Conservation (phyloP, 37 sponge, comb jelly and placozoan genomes). For the Ephydatia muelleri region DNA sequence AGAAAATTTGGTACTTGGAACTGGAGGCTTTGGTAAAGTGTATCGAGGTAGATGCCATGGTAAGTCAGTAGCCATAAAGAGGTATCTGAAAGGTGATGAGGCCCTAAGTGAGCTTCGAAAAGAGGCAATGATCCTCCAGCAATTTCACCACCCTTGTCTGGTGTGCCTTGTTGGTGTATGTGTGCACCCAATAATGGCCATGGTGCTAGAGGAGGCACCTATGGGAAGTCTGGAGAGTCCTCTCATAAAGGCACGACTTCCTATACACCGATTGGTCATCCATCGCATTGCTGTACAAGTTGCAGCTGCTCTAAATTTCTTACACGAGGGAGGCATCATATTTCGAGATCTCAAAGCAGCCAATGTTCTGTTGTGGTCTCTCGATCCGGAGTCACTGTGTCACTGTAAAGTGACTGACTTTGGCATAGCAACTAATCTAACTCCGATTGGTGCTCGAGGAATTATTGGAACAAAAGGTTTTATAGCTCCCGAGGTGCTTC, state of each 20-base stretch:
- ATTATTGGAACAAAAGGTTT: conserved; percentile 86
- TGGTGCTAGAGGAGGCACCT: conserved; percentile 90
- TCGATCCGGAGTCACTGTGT: conserved; percentile 68
- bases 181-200: conserved; percentile 71
- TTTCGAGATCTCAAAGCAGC: conserved; percentile 88
- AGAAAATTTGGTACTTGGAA: conserved; percentile 67
- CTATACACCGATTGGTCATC: conserved; percentile 62
- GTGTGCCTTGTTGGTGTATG: conserved; percentile 84
- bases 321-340: conserved; percentile 73
- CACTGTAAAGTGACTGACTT: conserved; percentile 89
- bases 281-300: conserved; percentile 82
- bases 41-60: conserved; percentile 69
- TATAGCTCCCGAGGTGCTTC: conserved; percentile 87
- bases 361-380: conserved; percentile 89
- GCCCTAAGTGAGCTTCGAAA: conserved; percentile 70
- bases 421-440: conserved; percentile 69
- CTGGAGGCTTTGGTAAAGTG: conserved; percentile 89
- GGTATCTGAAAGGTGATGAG: conserved; percentile 47
- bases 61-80: conserved; percentile 83
- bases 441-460: conserved; percentile 74
- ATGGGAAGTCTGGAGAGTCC: conserved; percentile 66
- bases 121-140: conserved; percentile 76
- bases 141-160: conserved; percentile 73
- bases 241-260: conserved; percentile 54
- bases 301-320: conserved; percentile 74